Evolutionary conservation across 2,888 invertebrate species (phyloP).

Genomic region (Amaurobius ferox): DNA sequence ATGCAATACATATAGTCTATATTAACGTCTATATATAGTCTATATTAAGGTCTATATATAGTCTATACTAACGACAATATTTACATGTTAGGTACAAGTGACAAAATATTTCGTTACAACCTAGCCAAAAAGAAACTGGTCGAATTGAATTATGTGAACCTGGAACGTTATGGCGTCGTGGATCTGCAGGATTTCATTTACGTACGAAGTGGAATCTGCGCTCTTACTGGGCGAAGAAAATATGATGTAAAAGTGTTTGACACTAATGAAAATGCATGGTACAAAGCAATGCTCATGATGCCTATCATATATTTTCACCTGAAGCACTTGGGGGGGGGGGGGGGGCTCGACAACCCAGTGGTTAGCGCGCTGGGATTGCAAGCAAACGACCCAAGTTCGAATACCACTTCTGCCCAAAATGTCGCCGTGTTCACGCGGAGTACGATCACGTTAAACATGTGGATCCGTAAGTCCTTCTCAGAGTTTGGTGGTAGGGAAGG

Average conservation of each 20-base stretch:
- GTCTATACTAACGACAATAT: neutral
- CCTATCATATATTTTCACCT: neutral
- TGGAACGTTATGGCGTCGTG: slow-evolving; percentile 10
- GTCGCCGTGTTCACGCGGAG: too few relatives aligned
- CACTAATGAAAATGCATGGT: neutral
- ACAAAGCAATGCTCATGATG: neutral
- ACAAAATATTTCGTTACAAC: slow-evolving; percentile 1
- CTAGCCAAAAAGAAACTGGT: neutral
- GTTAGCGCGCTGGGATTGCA: too few relatives aligned
- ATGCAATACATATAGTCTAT: too few relatives aligned
- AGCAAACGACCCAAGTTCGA: too few relatives aligned
- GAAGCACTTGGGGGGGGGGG: too few relatives aligned
- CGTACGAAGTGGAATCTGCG: neutral
- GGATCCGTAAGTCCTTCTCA: too few relatives aligned
- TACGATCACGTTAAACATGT: too few relatives aligned
- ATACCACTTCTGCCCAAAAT: too few relatives aligned
- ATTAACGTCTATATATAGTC: too few relatives aligned
- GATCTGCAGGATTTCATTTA: slow-evolving; percentile 3
- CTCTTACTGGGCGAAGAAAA: neutral
- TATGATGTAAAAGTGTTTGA: slow-evolving; percentile 25
- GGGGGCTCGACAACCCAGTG: too few relatives aligned
- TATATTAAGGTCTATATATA: too few relatives aligned
- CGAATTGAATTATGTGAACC: neutral
- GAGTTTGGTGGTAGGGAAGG: too few relatives aligned
- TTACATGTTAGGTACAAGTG: slow-evolving; percentile 28